Percentiles rank a stretch among this genome's conserved stretches.
These are phyloP conservation scores for Physella acuta DNA, from an alignment of 1,140 invertebrate species.

Conservation along the genomic window DNA sequence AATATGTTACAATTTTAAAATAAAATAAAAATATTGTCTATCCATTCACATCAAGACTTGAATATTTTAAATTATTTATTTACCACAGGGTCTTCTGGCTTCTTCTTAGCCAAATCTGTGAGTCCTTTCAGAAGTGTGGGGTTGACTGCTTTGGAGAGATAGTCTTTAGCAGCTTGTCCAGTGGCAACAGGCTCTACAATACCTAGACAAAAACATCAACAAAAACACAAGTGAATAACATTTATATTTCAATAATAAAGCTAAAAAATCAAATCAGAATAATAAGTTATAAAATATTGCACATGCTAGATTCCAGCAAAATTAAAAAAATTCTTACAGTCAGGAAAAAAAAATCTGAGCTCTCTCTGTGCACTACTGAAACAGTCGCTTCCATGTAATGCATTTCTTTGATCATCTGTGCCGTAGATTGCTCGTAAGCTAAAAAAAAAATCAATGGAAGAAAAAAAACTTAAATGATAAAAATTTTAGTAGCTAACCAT, in stretches of 20 bases:
- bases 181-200: constrained; percentile 58
- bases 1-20: too few relatives aligned
- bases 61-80: too few relatives aligned
- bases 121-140: constrained; percentile 70
- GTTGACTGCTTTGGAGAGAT: constrained; percentile 70
- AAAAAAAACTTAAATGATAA: too few relatives aligned
- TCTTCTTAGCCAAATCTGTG: constrained; percentile 70
- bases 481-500: too few relatives aligned
- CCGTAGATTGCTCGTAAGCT: constrained; percentile 75
- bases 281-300: too few relatives aligned
- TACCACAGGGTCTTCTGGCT: constrained; percentile 73
- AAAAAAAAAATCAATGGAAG: constrained; percentile 29
- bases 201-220: constrained; percentile 40
- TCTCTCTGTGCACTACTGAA: constrained; percentile 55
- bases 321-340: constrained; percentile 66
- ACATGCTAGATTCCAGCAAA: too few relatives aligned
- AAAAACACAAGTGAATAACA: too few relatives aligned
- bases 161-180: constrained; percentile 66
- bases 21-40: neutral
- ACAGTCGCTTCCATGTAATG: constrained; percentile 59
- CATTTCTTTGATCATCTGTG: constrained; percentile 66
- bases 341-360: constrained; percentile 80
- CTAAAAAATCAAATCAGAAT: too few relatives aligned
- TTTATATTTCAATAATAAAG: too few relatives aligned
- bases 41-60: too few relatives aligned